Conservation (phyloP, 2,797 vertebrate species). For the Chloroceryle inda region DNA sequence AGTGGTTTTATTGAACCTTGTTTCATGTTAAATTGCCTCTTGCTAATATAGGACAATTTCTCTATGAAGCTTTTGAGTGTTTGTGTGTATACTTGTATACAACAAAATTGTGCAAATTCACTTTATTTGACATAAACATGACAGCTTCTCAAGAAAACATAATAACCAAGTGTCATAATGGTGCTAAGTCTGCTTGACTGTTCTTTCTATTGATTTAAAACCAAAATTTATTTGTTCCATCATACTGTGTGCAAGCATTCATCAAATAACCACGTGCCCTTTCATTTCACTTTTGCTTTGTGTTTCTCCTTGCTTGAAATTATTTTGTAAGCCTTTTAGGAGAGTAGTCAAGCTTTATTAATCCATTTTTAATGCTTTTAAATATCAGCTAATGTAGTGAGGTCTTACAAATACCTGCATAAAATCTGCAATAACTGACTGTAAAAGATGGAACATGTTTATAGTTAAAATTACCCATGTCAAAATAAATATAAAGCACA, state of each 20-base stretch:
- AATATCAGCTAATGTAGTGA: background rate
- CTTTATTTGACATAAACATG: background rate
- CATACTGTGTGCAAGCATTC: slow-evolving; percentile 14
- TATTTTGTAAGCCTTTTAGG: background rate
- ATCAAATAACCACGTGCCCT: background rate
- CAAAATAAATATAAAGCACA: background rate
- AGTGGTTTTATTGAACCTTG: background rate
- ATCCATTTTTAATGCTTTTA: background rate
- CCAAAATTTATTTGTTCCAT: slow-evolving; percentile 45
- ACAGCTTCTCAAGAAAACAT: background rate
- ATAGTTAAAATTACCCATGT: background rate
- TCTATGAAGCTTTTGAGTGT: background rate
- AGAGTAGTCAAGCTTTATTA: background rate
- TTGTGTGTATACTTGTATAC: background rate
- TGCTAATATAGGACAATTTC: background rate
- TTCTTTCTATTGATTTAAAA: slow-evolving; percentile 42
- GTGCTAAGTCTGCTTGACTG: slow-evolving; percentile 1
- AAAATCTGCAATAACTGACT: background rate
- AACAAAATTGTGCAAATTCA: background rate
- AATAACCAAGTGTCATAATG: background rate
- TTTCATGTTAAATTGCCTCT: background rate
- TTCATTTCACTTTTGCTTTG: background rate
- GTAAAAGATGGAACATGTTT: background rate
- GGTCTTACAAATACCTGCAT: background rate
- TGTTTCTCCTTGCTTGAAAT: background rate